These are phyloP conservation scores for Mantis religiosa DNA, from an alignment of 2,888 invertebrate genomes.

Conservation along the genomic window DNA sequence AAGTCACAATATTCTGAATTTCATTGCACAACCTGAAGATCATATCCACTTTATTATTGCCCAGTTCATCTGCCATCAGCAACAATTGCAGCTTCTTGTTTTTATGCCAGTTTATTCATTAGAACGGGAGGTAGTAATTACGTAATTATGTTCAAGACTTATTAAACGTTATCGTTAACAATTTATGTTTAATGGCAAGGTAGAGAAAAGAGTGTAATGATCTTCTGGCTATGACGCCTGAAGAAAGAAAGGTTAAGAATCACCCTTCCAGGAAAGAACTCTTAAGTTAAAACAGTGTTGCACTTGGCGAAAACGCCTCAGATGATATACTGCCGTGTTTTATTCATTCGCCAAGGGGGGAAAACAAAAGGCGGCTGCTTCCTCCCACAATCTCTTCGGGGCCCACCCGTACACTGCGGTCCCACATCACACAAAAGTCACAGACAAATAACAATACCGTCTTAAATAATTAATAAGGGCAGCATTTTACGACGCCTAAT, in stretches of 20 bases:
- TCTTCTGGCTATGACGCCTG: not conserved
- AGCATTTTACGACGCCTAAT: not conserved
- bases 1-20: too few relatives aligned
- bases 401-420: not conserved
- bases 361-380: not conserved
- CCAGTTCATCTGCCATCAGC: too few relatives aligned
- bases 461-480: constrained; percentile 3
- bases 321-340: not conserved
- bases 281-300: not conserved
- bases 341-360: not conserved
- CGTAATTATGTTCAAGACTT: not conserved
- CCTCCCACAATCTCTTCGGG: not conserved
- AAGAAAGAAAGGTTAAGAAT: not conserved
- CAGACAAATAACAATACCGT: constrained; percentile 1
- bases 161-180: not conserved
- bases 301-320: not conserved
- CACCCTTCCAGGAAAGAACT: not conserved
- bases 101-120: too few relatives aligned
- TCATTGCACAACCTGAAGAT: too few relatives aligned
- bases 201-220: not conserved
- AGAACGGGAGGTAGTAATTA: too few relatives aligned
- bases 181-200: not conserved
- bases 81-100: too few relatives aligned
- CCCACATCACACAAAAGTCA: not conserved
- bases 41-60: too few relatives aligned